These are phyloP conservation scores for Penaeus chinensis DNA, from an alignment of 1,140 invertebrate genomes.

Conservation along the genomic window DNA sequence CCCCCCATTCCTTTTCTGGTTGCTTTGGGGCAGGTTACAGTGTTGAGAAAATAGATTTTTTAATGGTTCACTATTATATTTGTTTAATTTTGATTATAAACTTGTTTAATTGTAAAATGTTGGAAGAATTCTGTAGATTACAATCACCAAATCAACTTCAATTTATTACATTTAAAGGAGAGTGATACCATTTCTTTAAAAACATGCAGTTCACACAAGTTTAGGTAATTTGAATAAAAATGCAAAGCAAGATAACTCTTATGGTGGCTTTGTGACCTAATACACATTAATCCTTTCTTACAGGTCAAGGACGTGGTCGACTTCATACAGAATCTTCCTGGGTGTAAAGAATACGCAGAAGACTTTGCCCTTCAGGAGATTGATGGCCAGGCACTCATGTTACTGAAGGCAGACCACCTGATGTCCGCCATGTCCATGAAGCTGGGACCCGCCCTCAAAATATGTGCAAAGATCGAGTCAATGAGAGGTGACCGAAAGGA, in stretches of 20 bases:
- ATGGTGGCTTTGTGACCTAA: no score
- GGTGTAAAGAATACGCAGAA: conserved; percentile 92
- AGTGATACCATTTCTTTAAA: no score
- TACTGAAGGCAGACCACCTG: conserved; percentile 94
- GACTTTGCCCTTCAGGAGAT: conserved; percentile 96
- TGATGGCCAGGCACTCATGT: conserved; percentile 91
- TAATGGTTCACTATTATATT: not conserved
- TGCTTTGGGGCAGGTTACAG: no score
- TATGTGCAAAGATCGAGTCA: conserved; percentile 86
- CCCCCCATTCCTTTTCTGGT: not conserved
- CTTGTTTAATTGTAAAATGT: no score
- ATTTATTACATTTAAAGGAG: no score
- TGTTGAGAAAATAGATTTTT: not conserved
- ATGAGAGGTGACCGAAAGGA: conserved; percentile 69
- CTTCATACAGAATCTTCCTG: conserved; percentile 87
- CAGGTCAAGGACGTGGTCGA: conserved; percentile 75
- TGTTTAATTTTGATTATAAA: not conserved
- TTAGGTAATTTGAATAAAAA: no score
- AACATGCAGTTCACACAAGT: no score
- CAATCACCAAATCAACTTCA: no score
- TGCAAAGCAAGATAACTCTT: no score
- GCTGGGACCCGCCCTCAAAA: conserved; percentile 93
- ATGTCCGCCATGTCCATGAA: conserved; percentile 96
- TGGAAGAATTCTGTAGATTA: no score
- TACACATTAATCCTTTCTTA: not conserved